These are phyloP conservation scores for Drosophila subobscura DNA, from an alignment of 1,140 invertebrate species.

Conservation along the genomic window DNA sequence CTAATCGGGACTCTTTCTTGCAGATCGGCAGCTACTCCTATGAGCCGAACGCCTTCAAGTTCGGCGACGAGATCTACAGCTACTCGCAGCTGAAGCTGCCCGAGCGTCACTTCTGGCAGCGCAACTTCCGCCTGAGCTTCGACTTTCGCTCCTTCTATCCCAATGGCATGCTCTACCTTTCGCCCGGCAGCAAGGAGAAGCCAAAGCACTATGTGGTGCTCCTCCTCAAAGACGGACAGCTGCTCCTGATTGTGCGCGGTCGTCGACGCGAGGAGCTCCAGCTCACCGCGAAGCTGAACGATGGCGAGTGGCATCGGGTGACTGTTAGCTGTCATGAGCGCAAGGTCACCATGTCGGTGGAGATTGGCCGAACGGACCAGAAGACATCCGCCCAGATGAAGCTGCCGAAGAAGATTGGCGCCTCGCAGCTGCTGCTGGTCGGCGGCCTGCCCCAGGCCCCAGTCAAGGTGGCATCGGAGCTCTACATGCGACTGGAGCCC, in stretches of 20 bases:
- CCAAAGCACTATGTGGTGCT: conserved; percentile 89
- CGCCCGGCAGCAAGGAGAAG: conserved; percentile 88
- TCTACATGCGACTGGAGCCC: conserved; percentile 88
- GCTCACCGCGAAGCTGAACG: conserved; percentile 87
- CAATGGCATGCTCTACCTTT: conserved; percentile 91
- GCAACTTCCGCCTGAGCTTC: conserved; percentile 90
- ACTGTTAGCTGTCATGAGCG: conserved; percentile 86
- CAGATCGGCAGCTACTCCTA: conserved; percentile 90
- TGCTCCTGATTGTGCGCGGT: conserved; percentile 88
- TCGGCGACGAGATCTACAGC: conserved; percentile 91
- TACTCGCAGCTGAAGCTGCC: conserved; percentile 89
- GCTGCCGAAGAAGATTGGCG: conserved; percentile 87
- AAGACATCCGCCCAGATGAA: conserved; percentile 85
- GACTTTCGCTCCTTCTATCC: conserved; percentile 94
- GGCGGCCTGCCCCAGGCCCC: conserved; percentile 89
- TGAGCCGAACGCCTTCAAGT: conserved; percentile 92
- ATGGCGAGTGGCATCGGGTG: conserved; percentile 94
- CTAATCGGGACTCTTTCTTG: conserved; percentile 39
- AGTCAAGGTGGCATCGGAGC: conserved; percentile 77
- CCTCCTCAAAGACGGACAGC: conserved; percentile 88
- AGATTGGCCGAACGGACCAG: conserved; percentile 87
- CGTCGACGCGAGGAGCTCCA: conserved; percentile 87
- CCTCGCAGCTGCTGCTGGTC: conserved; percentile 90
- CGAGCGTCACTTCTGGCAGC: conserved; percentile 87
- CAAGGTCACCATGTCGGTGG: conserved; percentile 88